Base-by-base conservation (phyloP, 2,888 invertebrate species). In the Slavum lentiscoides region DNA sequence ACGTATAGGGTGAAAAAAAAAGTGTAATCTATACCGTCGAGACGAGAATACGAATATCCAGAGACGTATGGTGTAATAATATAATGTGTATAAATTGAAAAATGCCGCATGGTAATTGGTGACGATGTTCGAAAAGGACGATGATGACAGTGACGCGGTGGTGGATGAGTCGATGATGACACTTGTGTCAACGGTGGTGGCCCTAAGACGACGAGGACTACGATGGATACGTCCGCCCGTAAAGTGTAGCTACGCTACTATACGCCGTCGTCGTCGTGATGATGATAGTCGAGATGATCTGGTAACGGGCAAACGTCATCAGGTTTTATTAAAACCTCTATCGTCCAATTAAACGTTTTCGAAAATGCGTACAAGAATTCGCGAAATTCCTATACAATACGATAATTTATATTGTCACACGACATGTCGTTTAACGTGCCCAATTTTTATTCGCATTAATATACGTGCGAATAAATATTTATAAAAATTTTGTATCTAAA, bases 71-170 rank as follows among this genome's bases (percentile, higher is more conserved):
- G 61, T 43, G 43, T 61, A 19, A 30, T 30, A 30, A 30, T 4
- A 4, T 30, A 30, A 30, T 15, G 30, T 49, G 30, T 30, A 62
- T 30, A 49, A 62, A 49, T 73, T 30, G 49, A 62, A 62, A 73
- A 49, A 73, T 21, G 6, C 30, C 49, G n/a, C n/a, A n/a, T 73
- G 62, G 73, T 73, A 49, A 73, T 62, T 62, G 49, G 5, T 5
- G 39, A 30, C 49, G 49, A 9, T n/a, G 73, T 61, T 61, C 61
- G 61, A 61, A 73, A 49, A 30, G 59, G 21, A 23, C 43, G 21
- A 58, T 39, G 70, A 58, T 39, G 70, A 43, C 43, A 43, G n/a
- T n/a, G n/a, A n/a, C n/a, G n/a, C n/a, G n/a, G n/a, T n/a, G n/a
- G n/a, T n/a, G n/a, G n/a, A n/a, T n/a, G n/a, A n/a, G n/a, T n/a